These are phyloP conservation scores for Magallana angulata DNA, from an alignment of 1,140 invertebrate genomes.

Conservation along the genomic window DNA sequence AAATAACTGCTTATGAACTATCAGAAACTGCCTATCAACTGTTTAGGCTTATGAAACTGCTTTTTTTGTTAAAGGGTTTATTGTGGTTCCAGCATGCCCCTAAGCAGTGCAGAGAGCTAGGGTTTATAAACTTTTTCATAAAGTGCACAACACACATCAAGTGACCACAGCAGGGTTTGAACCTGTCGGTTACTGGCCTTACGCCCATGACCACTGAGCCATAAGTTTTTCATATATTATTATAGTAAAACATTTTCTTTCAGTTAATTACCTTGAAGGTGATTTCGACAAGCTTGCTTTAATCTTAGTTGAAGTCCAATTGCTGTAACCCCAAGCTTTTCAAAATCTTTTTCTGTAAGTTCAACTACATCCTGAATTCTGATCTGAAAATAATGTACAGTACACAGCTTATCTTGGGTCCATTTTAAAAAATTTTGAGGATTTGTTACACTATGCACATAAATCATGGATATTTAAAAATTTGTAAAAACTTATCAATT, in stretches of 20 bases:
- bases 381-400: background rate
- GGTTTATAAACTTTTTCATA: too few species aligned
- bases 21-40: too few species aligned
- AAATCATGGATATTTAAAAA: background rate
- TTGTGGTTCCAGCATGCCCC: too few species aligned
- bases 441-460: background rate
- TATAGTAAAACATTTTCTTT: background rate
- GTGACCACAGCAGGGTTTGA: too few species aligned
- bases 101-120: too few species aligned
- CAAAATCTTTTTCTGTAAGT: conserved; percentile 7
- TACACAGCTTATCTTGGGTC: background rate
- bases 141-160: too few species aligned
- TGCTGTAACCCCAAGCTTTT: conserved; percentile 11
- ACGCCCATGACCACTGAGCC: too few species aligned
- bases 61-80: too few species aligned
- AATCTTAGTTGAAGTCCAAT: conserved; percentile 21
- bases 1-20: too few species aligned
- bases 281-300: conserved; percentile 11
- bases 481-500: background rate
- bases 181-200: too few species aligned
- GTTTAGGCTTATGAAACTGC: too few species aligned
- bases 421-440: background rate
- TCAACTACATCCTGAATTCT: conserved; percentile 6
- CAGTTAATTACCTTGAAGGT: background rate
- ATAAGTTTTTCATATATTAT: too few species aligned